Base-by-base conservation (phyloP, 2,113 vertebrate genomes). In the Jacana jacana region DNA sequence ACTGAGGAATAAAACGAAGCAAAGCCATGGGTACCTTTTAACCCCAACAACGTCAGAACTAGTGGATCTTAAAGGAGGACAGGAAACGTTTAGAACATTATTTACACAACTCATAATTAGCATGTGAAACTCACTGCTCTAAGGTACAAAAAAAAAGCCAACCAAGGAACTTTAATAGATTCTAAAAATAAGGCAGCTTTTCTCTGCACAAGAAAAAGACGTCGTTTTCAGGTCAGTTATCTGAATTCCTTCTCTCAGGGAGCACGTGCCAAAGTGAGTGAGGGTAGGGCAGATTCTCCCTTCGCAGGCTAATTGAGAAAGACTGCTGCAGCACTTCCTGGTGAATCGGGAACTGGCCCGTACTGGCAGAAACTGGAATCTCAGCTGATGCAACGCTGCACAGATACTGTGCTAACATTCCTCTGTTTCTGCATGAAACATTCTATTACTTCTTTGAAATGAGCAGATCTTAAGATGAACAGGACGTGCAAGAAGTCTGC, bases 31-130 rank as follows among this genome's bases (percentile, higher is more conserved):
- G 44, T 42, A 72, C 35, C 7, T 88, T 90, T 92, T 69, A 86
- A 63, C 63, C 6, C 22, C 7, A 6, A 44, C 70, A 48, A 0
- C 28, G 14, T 81, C 63, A 87, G 58, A 91, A 81, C 25, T 49
- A 65, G 17, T 64, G 66, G 35, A 94, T 82, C 75, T 72, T 89
- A 81, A 91, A 88, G n/a, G 44, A 86, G 75, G 85, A 91, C 91
- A 39, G 49, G 79, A 77, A 82, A 93, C 28, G 25, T 89, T 93
- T 72, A 85, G 48, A 81, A 82, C 24, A 72, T 87, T 87, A 76
- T 89, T 95, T 88, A 73, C 58, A 88, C 68, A 95, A 86, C 39
- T 91, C 18, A 37, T 88, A 94, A 95, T 95, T 93, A 95, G 27
- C 7, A 7, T 52, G 66, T 88, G 79, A 82, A 94, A 93, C 58